A percentile compares a stretch with the other conserved stretches of the same genome.
Conservation (phyloP, 2,797 vertebrate species). For the Acanthornis magna region DNA sequence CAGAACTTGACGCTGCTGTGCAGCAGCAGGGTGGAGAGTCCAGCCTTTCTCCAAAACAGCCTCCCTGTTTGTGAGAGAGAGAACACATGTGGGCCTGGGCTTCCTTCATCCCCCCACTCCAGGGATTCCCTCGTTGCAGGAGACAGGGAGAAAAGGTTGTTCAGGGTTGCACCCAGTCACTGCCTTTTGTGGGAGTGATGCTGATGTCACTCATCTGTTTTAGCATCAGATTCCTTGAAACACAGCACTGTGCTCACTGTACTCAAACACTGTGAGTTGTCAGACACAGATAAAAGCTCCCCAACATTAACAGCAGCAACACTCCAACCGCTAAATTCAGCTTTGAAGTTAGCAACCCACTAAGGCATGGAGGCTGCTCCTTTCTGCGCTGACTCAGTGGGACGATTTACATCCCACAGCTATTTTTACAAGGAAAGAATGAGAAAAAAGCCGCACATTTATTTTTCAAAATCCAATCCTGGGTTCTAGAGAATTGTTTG, state of each 20-base stretch:
- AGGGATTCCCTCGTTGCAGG: background rate
- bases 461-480: background rate
- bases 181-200: background rate
- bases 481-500: slow-evolving; percentile 2
- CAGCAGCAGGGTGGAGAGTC: background rate
- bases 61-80: background rate
- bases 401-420: slow-evolving; percentile 15
- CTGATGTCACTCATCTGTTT: background rate
- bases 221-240: background rate
- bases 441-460: background rate
- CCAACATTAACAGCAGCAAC: background rate
- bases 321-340: background rate
- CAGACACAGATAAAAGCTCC: slow-evolving; percentile 18
- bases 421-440: slow-evolving; percentile 24
- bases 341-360: slow-evolving; percentile 46
- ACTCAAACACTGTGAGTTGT: background rate
- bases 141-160: background rate
- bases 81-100: background rate
- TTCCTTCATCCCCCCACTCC: fast-evolving
- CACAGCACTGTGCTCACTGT: background rate
- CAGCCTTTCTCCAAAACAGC: background rate
- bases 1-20: background rate
- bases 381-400: slow-evolving; percentile 29
- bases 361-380: slow-evolving; percentile 21
- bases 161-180: background rate